Conservation (phyloP, 2,888 invertebrate species). For the Carcina quercana region DNA sequence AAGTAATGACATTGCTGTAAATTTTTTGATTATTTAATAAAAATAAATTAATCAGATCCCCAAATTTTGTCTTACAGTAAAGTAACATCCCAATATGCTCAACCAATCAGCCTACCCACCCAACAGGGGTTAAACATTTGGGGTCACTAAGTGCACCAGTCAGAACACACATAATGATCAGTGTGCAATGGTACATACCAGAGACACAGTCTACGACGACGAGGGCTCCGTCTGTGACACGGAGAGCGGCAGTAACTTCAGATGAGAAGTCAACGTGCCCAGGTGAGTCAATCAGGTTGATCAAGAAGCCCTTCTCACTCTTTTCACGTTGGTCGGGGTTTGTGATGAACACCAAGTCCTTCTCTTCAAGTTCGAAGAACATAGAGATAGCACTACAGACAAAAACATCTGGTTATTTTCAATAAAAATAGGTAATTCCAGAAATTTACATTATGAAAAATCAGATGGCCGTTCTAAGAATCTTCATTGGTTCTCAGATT, state of each 20-base stretch:
- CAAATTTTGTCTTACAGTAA: too few relatives aligned
- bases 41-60: too few relatives aligned
- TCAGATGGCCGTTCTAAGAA: conserved; percentile 76
- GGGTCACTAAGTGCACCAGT: too few relatives aligned
- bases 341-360: conserved; percentile 95
- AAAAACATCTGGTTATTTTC: conserved; percentile 5
- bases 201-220: conserved; percentile 99
- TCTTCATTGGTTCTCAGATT: conserved; percentile 58
- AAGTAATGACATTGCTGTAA: too few relatives aligned
- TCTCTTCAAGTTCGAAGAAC: conserved; percentile 97
- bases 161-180: too few relatives aligned
- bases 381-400: conserved; percentile 95
- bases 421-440: background rate
- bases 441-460: conserved; percentile 1
- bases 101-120: too few relatives aligned
- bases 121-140: too few relatives aligned
- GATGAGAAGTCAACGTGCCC: conserved; percentile 99
- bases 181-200: too few relatives aligned
- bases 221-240: conserved; percentile 99
- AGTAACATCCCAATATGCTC: too few relatives aligned
- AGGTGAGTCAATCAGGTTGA: conserved; percentile 99
- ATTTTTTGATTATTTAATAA: too few relatives aligned
- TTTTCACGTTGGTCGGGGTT: conserved; percentile 93
- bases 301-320: conserved; percentile 96
- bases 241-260: conserved; percentile 99